Conservation (phyloP, 64 coral and sea anemone genomes). For the Montipora capricornis region DNA sequence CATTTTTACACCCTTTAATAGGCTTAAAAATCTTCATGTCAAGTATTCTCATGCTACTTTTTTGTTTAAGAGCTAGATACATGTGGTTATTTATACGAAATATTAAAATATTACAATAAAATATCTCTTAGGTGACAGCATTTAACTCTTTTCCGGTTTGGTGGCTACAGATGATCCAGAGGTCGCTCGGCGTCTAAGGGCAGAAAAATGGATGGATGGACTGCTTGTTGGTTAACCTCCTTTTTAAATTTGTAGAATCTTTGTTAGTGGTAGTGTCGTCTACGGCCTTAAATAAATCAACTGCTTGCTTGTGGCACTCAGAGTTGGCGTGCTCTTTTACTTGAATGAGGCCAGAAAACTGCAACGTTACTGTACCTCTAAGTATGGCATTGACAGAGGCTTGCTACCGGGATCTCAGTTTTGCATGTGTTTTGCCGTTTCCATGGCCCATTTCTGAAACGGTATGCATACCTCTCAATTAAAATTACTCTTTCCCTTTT, state of each 20-base stretch:
- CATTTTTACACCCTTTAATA: too few species aligned
- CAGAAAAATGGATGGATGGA: too few species aligned
- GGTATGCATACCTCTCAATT: constrained; percentile 27
- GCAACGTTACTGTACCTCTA: constrained; percentile 19
- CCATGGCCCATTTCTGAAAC: constrained; percentile 12
- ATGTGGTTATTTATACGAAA: too few species aligned
- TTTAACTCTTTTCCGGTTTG: neutral
- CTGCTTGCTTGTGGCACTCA: constrained; percentile 36
- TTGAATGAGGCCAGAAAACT: constrained; percentile 37
- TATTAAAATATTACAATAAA: too few species aligned
- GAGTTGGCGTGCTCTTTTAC: constrained; percentile 36
- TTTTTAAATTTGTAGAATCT: neutral
- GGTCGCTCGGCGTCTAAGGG: too few species aligned
- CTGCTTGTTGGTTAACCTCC: too few species aligned
- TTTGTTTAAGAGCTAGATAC: too few species aligned
- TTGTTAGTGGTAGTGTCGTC: neutral
- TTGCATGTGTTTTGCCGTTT: constrained; percentile 4
- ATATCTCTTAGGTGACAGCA: constrained; percentile 1
- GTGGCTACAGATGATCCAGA: too few species aligned
- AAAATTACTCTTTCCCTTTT: constrained; percentile 13
- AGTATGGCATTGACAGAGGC: constrained; percentile 33
- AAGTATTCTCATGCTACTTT: too few species aligned
- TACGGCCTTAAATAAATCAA: constrained; percentile 13
- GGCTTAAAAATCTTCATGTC: too few species aligned
- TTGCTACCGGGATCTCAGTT: neutral